Percentiles rank a stretch among this genome's conserved stretches.
phyloP scores from a whole-genome alignment of 2,113 vertebrate genomes.

The Lasiurus cinereus region DNA sequence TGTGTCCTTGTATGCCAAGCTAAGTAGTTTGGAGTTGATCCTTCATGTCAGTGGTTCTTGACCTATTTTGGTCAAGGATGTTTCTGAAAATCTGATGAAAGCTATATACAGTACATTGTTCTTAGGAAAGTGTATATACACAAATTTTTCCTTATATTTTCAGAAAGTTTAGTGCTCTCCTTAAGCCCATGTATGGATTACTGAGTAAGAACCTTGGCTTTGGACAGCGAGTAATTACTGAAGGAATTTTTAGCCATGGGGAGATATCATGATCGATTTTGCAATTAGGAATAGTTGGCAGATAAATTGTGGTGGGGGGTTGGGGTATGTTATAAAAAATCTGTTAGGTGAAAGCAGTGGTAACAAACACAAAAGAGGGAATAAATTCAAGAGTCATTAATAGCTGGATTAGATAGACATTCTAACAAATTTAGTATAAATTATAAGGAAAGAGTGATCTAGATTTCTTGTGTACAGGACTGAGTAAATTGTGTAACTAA shows the following conservation, averaged over 20 bases:
- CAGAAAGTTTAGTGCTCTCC: constrained; percentile 25
- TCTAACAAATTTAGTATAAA: constrained; percentile 23
- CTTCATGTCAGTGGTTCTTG: constrained; percentile 56
- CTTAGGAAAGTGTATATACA: constrained; percentile 17
- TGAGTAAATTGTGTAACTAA: constrained; percentile 41
- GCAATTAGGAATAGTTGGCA: constrained; percentile 17
- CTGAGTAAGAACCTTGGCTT: constrained; percentile 37
- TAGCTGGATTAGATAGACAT: constrained; percentile 30
- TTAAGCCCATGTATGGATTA: constrained; percentile 30
- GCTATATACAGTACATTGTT: constrained; percentile 1
- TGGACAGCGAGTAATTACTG: neutral
- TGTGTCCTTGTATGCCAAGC: neutral
- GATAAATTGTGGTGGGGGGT: neutral
- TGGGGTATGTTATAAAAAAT: neutral
- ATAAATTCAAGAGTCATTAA: constrained; percentile 17
- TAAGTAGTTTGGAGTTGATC: constrained; percentile 29
- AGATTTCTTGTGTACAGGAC: constrained; percentile 1
- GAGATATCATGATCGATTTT: constrained; percentile 36
- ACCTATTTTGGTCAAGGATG: neutral
- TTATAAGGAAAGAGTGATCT: neutral
- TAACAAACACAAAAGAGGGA: neutral
- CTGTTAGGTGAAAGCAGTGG: constrained; percentile 5
- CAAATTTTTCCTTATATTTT: constrained; percentile 40
- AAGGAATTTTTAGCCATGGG: constrained; percentile 40
- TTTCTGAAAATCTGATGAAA: constrained; percentile 41